Evolutionary conservation across 2,113 vertebrate species (phyloP).

Genomic region (Mugil cephalus): DNA sequence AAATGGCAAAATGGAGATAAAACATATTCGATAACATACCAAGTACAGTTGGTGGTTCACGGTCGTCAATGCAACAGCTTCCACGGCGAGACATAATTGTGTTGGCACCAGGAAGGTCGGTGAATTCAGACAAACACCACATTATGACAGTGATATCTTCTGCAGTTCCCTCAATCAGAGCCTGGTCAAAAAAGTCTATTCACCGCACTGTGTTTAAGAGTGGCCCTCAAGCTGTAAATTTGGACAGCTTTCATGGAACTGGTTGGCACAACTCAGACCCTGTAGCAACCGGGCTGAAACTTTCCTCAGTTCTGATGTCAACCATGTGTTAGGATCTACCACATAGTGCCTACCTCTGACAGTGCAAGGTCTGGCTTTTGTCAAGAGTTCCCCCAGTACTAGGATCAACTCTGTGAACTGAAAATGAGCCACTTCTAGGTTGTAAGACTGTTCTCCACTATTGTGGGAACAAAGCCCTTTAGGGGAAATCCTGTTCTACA

Average conservation of each 20-base stretch:
- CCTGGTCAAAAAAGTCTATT: conserved; percentile 47
- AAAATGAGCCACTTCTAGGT: too few relatives aligned
- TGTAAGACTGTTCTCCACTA: conserved; percentile 59
- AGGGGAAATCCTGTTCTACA: conserved; percentile 20
- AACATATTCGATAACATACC: too few relatives aligned
- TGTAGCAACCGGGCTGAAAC: too few relatives aligned
- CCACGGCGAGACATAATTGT: neutral
- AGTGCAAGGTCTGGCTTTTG: too few relatives aligned
- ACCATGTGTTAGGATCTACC: too few relatives aligned
- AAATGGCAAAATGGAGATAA: too few relatives aligned
- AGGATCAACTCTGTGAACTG: conserved; percentile 70
- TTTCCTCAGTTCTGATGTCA: too few relatives aligned
- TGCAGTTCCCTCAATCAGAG: conserved; percentile 70
- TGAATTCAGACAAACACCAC: conserved; percentile 68
- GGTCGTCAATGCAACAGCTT: neutral
- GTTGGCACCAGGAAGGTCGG: conserved; percentile 64
- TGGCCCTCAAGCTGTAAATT: too few relatives aligned
- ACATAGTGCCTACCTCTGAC: too few relatives aligned
- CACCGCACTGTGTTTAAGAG: conserved; percentile 59
- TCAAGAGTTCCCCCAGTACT: conserved; percentile 74
- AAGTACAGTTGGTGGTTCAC: neutral
- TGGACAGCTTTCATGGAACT: too few relatives aligned
- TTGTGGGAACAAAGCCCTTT: conserved; percentile 56
- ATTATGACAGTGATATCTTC: conserved; percentile 41
- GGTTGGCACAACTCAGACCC: too few relatives aligned